Percentiles rank a stretch among this genome's conserved stretches.
These are phyloP conservation scores for Stenodera caucasica DNA, from an alignment of 2,888 invertebrate genomes.

Conservation along the genomic window DNA sequence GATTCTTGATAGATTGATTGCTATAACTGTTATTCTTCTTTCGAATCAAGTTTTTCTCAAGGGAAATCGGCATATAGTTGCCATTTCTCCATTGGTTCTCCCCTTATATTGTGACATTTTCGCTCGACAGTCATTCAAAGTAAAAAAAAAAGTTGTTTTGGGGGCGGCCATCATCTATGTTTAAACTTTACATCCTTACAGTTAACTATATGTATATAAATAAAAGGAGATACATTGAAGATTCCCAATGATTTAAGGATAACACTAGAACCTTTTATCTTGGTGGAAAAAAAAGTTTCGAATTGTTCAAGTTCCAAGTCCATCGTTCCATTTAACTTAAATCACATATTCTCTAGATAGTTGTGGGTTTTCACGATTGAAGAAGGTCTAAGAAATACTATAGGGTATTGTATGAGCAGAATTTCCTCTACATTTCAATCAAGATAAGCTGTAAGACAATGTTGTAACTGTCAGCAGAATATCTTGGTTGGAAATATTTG, in stretches of 20 bases:
- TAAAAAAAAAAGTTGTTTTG: conserved; percentile 21
- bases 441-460: background rate
- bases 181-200: conserved; percentile 21
- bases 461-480: background rate
- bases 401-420: background rate
- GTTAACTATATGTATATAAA: background rate
- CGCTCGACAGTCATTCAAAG: conserved; percentile 15
- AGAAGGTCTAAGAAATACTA: conserved; percentile 1
- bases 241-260: background rate
- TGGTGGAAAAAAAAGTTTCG: background rate
- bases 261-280: background rate
- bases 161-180: background rate
- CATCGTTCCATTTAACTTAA: conserved; percentile 6
- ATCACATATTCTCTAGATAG: conserved; percentile 6
- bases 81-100: conserved; percentile 9
- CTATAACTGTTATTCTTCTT: conserved; percentile 12
- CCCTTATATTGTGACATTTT: conserved; percentile 24
- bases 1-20: conserved; percentile 7
- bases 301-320: conserved; percentile 4
- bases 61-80: conserved; percentile 19
- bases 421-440: background rate
- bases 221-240: background rate
- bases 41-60: background rate
- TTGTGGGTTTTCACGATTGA: conserved; percentile 4
- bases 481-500: too few relatives aligned